These are phyloP conservation scores for Pagrus major DNA, from an alignment of 2,113 vertebrate genomes.

Conservation along the genomic window DNA sequence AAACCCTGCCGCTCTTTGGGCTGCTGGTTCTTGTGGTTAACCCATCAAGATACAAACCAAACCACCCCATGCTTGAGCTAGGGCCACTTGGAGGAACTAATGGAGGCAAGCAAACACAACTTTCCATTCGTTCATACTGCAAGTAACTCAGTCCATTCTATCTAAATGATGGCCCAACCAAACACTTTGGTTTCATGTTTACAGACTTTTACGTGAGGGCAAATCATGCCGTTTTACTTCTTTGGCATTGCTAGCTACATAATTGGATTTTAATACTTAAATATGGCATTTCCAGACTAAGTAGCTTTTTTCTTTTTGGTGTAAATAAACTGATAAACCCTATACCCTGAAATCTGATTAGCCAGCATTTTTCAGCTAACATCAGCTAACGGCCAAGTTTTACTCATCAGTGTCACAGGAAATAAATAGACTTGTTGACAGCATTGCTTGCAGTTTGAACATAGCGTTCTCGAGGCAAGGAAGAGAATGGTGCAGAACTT, in stretches of 20 bases:
- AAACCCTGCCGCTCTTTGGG: slow-evolving; percentile 24
- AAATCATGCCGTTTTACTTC: neutral
- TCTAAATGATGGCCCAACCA: neutral
- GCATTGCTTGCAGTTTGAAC: neutral
- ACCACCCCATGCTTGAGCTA: neutral
- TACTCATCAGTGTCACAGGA: neutral
- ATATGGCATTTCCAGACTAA: neutral
- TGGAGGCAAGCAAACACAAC: neutral
- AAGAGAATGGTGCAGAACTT: neutral
- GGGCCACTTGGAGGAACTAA: neutral
- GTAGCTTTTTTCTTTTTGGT: neutral
- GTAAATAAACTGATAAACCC: neutral
- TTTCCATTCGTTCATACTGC: neutral
- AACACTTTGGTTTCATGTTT: neutral
- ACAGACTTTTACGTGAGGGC: too few species aligned
- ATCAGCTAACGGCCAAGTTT: too few species aligned
- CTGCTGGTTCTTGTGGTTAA: slow-evolving; percentile 4
- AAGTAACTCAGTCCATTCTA: neutral
- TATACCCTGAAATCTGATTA: neutral
- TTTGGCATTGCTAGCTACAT: neutral
- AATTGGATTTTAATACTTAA: neutral
- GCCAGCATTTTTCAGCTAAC: neutral
- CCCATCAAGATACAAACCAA: neutral
- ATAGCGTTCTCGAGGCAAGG: neutral
- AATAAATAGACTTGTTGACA: neutral